These are phyloP conservation scores for Lithophane semibrunnea DNA, from an alignment of 2,888 invertebrate genomes.

Conservation along the genomic window DNA sequence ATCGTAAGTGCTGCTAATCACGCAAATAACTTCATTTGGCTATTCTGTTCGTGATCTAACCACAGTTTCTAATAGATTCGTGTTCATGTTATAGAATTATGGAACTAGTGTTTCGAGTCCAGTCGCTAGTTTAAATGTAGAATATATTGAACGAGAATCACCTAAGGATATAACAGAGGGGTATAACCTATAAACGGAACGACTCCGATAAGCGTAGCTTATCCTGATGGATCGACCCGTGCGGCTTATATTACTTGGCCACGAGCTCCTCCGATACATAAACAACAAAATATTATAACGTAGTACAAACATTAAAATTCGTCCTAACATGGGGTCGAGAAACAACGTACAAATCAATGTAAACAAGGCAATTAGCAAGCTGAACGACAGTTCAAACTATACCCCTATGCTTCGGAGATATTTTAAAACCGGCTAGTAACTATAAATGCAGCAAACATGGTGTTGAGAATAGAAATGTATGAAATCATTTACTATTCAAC, in stretches of 20 bases:
- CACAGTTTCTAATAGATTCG: conserved; percentile 48
- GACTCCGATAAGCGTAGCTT: too few species aligned
- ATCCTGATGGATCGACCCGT: too few species aligned
- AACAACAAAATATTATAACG: neutral
- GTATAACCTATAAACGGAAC: too few species aligned
- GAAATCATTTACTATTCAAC: neutral
- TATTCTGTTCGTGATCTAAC: conserved; percentile 53
- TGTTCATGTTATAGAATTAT: conserved; percentile 34
- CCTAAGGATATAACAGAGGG: too few species aligned
- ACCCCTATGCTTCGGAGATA: conserved; percentile 30
- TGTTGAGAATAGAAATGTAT: neutral
- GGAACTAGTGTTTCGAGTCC: conserved; percentile 16
- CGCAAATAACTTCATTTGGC: conserved; percentile 62
- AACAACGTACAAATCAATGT: conserved; percentile 33
- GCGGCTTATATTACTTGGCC: too few species aligned
- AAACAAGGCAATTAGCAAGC: conserved; percentile 44
- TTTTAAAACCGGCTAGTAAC: neutral
- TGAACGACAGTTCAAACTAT: conserved; percentile 19
- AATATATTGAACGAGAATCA: conserved; percentile 3
- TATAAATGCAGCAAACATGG: conserved; percentile 5
- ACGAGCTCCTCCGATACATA: neutral
- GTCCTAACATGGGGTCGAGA: conserved; percentile 6
- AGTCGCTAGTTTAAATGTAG: neutral
- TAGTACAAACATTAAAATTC: conserved; percentile 25
- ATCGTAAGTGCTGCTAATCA: conserved; percentile 48